Base-by-base conservation (phyloP, 2,888 invertebrate species). In the Abscondita cerata region DNA sequence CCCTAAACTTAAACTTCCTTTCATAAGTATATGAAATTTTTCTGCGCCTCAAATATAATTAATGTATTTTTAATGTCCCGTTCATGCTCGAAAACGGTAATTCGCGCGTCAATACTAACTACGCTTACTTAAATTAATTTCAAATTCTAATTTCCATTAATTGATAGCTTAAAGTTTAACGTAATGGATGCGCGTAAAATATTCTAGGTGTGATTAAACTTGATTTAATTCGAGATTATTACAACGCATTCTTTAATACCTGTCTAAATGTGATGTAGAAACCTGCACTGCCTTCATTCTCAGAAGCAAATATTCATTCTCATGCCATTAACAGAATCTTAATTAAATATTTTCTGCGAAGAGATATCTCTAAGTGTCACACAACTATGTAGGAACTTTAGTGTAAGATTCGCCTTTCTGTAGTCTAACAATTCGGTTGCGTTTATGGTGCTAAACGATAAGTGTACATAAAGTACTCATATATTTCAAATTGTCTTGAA, bases 301-400 rank as follows among this genome's bases (percentile, higher is more conserved):
- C 52, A 72, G 71, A 70, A 67, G 72, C 72, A 72, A 75, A 74
- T 73, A 73, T 76, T 75, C 76, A 73, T 76, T 76, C 73, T 72
- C 68, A 70, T 70, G 74, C 77, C 74, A 76, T 77, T 77, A 77
- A 73, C 72, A 71, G 76, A 78, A 78, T 77, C 78, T 78, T 78
- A 80, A 81, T 81, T 81, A 81, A 81, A 80, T 80, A 80, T 78
- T 80, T 80, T 80, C 78, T 73, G 70, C 73, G 74, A 73, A 76
- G 74, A 78, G 79, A 80, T 80, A 80, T 80, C 80, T 79, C 78
- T 74, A 79, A 79, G 78, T 80, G 80, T 80, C 80, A 80, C 80
- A 77, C 78, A 80, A 80, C 78, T 80, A 80, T 80, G 80, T 78
- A 75, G 75, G 72, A 73, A 71, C 47, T 70, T 68, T 66, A 56